Percentiles rank a stretch among this genome's conserved stretches.
These are phyloP conservation scores for Branchellion lobata DNA, from an alignment of 2,888 invertebrate species.

Conservation along the genomic window DNA sequence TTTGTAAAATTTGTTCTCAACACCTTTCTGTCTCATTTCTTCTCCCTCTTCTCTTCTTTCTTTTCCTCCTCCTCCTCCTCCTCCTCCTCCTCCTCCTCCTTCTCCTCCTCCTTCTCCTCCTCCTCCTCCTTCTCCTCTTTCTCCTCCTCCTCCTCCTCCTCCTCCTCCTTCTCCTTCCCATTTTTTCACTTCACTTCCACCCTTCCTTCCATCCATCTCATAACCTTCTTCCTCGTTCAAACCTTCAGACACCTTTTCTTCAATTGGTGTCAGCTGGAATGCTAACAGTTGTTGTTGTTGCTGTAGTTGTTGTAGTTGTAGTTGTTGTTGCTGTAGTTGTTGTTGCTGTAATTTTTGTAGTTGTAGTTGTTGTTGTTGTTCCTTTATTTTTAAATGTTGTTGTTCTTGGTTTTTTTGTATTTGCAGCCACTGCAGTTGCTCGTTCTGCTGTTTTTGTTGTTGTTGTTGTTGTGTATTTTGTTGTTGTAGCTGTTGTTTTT, in stretches of 20 bases:
- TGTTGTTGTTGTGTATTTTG: conserved; percentile 13
- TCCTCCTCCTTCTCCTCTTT: conserved; percentile 14
- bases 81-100: background rate
- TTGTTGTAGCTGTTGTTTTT: background rate
- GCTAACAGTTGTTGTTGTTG: too few relatives aligned
- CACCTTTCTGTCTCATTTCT: background rate
- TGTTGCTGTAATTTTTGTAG: background rate
- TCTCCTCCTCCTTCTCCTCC: background rate
- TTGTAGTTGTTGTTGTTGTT: conserved; percentile 13
- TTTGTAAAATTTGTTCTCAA: background rate
- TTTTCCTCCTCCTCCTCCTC: background rate
- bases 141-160: conserved; percentile 17
- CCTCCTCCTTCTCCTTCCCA: background rate
- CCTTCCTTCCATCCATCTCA: background rate
- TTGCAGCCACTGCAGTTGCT: background rate
- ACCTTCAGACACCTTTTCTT: too few relatives aligned
- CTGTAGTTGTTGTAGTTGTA: background rate
- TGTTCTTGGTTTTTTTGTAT: conserved; percentile 16
- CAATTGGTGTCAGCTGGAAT: too few relatives aligned
- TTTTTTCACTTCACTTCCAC: background rate
- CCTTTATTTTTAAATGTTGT: background rate
- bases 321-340: background rate
- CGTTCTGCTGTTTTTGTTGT: conserved; percentile 1
- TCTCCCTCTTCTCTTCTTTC: background rate
- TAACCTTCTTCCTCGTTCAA: background rate